Evolutionary conservation across 2,113 vertebrate genomes (phyloP).

Genomic region (Eretmochelys imbricata): DNA sequence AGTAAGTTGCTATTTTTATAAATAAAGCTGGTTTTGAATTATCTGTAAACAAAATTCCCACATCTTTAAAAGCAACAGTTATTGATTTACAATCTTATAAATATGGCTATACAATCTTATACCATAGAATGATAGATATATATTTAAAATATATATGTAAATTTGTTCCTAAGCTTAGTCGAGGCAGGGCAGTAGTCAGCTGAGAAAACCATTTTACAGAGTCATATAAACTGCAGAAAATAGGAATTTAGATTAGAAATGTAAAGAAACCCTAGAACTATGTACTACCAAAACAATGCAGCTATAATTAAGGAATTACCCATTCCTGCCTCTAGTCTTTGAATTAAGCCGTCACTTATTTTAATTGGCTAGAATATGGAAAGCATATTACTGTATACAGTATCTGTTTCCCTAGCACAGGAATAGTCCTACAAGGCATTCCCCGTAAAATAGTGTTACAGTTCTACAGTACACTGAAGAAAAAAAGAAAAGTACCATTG

Average conservation of each 20-base stretch:
- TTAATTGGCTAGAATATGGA: conserved; percentile 58
- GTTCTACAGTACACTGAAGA: conserved; percentile 44
- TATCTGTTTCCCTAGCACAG: conserved; percentile 48
- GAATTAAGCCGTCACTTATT: conserved; percentile 47
- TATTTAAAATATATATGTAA: background rate
- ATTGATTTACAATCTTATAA: conserved; percentile 46
- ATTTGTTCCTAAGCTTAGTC: background rate
- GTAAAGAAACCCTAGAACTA: conserved; percentile 15
- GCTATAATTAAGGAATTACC: conserved; percentile 53
- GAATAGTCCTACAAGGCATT: conserved; percentile 63
- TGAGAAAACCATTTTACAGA: conserved; percentile 22
- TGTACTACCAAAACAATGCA: conserved; percentile 18
- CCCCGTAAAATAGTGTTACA: conserved; percentile 57
- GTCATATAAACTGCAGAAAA: conserved; percentile 16
- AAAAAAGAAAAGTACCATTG: conserved; percentile 37
- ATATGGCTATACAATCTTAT: background rate
- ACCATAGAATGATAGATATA: conserved; percentile 46
- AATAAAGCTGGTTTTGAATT: background rate
- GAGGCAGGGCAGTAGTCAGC: conserved; percentile 50
- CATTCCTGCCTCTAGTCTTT: conserved; percentile 44
- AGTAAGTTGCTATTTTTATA: background rate
- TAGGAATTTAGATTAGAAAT: conserved; percentile 55
- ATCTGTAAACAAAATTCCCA: background rate
- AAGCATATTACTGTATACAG: conserved; percentile 60
- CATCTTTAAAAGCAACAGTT: conserved; percentile 38